A percentile compares a stretch with the other conserved stretches of the same genome.
These are phyloP conservation scores for Ornithorhynchus anatinus DNA, from an alignment of 2,113 vertebrate species.

Conservation along the genomic window DNA sequence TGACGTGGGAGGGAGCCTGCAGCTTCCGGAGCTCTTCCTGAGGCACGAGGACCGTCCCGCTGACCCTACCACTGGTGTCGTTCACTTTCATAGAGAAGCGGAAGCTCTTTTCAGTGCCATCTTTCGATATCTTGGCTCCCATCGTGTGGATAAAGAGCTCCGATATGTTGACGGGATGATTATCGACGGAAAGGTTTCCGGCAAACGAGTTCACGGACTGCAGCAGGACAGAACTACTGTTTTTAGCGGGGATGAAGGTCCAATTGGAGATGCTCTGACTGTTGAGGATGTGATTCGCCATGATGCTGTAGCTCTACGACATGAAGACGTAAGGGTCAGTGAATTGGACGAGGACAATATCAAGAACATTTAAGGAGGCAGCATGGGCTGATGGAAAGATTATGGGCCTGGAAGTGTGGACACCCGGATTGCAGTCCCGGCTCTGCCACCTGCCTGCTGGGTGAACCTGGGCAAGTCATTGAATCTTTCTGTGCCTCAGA, in stretches of 20 bases:
- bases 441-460: too few relatives aligned
- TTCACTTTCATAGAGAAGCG: constrained; percentile 63
- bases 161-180: constrained; percentile 38
- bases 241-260: constrained; percentile 64
- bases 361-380: too few relatives aligned
- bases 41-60: constrained; percentile 58
- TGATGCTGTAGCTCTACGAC: constrained; percentile 69
- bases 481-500: background rate
- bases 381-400: too few relatives aligned
- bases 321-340: too few relatives aligned
- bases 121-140: constrained; percentile 44
- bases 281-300: constrained; percentile 73
- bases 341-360: too few relatives aligned
- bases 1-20: constrained; percentile 21
- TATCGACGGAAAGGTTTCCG: constrained; percentile 36
- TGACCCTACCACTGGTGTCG: constrained; percentile 22
- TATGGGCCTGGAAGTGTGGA: background rate
- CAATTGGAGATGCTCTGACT: constrained; percentile 64
- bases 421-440: too few relatives aligned
- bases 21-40: constrained; percentile 49
- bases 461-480: background rate
- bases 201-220: constrained; percentile 74
- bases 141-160: constrained; percentile 64
- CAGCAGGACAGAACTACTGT: constrained; percentile 68
- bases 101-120: constrained; percentile 44